phyloP scores from a whole-genome alignment of 2,888 invertebrate species.

The Lepas anatifera region DNA sequence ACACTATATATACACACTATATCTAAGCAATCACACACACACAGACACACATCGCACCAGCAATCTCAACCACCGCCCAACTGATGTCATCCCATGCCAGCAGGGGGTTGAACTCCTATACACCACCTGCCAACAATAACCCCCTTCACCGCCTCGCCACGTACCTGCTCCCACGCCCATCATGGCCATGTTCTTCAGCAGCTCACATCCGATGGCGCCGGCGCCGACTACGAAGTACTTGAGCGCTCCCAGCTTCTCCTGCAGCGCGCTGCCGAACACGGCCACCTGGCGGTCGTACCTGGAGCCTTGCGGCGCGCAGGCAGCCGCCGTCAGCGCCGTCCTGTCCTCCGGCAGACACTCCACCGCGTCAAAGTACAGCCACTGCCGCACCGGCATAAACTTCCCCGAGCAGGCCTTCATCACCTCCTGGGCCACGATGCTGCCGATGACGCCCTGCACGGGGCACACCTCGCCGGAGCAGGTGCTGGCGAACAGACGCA shows the following conservation, averaged over 20 bases:
- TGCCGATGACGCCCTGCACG: conserved; percentile 87
- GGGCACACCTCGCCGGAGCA: conserved; percentile 71
- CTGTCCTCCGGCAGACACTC: conserved; percentile 69
- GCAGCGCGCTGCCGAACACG: conserved; percentile 83
- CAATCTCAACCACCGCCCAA: too few relatives aligned
- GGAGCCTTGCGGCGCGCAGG: conserved; percentile 47
- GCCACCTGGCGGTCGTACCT: conserved; percentile 72
- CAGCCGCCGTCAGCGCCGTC: conserved; percentile 47
- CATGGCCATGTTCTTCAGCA: conserved; percentile 97
- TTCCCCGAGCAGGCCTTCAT: conserved; percentile 96
- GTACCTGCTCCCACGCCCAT: conserved; percentile 66
- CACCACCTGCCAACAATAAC: too few relatives aligned
- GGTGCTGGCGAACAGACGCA: conserved; percentile 64
- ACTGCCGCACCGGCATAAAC: conserved; percentile 84
- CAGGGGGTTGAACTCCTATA: too few relatives aligned
- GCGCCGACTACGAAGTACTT: conserved; percentile 77
- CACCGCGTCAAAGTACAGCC: conserved; percentile 89
- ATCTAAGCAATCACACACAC: too few relatives aligned
- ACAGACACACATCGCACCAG: too few relatives aligned
- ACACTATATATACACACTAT: too few relatives aligned
- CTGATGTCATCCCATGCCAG: too few relatives aligned
- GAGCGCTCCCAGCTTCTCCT: conserved; percentile 61
- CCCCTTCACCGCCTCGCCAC: too few relatives aligned
- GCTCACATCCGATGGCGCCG: conserved; percentile 85
- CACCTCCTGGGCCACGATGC: conserved; percentile 92